Evolutionary conservation across 2,113 vertebrate species (phyloP), one percentile per base, ranked within the genome.

Genomic region (Rutilus rutilus): DNA sequence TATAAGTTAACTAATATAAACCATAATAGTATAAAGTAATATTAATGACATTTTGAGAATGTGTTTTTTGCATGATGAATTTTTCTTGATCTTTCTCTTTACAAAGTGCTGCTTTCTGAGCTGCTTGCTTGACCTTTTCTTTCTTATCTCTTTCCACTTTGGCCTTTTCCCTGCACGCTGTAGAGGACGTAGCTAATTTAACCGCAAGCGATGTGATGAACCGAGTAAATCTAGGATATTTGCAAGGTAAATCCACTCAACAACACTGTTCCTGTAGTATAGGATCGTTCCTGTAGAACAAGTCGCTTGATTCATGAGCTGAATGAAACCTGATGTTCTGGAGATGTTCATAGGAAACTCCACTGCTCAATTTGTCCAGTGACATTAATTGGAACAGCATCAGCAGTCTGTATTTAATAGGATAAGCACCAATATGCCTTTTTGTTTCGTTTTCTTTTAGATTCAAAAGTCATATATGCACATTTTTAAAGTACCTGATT

Each of bases 181-280:
- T 97, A 99, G 98, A 98, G 97, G 98, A 99, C 94, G 97, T 99
- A 97, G 97, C 98, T 97, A 99, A 99, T 97, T 97, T 99, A 97
- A 99, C 98, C 94, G 98, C 98, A 92, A 98, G 97, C 95, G 98
- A 99, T 97, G 98, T 99, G 96, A 99, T 99, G 98, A 99, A 99
- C 95, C 97, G 98, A 95, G 98, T 99, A 96, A 99, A 99, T 97
- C 97, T 99, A 96, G 98, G 98, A 98, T 99, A 99, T 97, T 97
- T 99, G 94, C 97, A 99, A 99, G 98, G 98, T 99, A 99, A 99
- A 93, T 87, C 89, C 89, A 60, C 88, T 90, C 86, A 92, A 42
- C 5, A 87, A 90, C 84, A 89, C 85, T 88, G 92, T 88, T 84
- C 88, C 33, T 90, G 83, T 92, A 77, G 86, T 42, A 88, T 93